Evolutionary conservation across 2,888 invertebrate species (phyloP), one percentile per base, ranked within the genome.

Genomic region (Elmis aenea): DNA sequence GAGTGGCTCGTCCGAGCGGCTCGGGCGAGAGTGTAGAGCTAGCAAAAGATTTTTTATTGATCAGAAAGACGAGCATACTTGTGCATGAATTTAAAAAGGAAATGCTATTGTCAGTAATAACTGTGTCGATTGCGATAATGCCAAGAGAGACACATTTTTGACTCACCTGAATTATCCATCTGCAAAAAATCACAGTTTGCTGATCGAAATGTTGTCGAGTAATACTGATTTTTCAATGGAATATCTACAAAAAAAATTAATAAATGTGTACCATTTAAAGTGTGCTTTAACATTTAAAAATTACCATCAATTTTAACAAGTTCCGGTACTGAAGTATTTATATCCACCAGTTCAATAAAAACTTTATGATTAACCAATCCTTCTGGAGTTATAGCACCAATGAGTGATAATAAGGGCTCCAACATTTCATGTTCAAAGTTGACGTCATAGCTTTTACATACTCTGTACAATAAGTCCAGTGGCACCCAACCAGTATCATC

Each of bases 321-420:
- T 16, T 44, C 61, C 14, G 69, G 68, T 11, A 63, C 63, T 5
- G 65, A 65, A 45, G 64, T 59, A 48, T 64, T 69, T 29, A 67
- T 69, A 52, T 76, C 70, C 9, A 76, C 56, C 3, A 75, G 54
- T 28, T 67, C 65, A 3, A 73, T 62, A 50, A 77, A 76, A 14
- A 58, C 69, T 54, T 66, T 64, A 33, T 75, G 77, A 49, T 74
- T 56, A 30, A 77, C 69, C 32, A 58, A 58, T 8, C 63, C 57
- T 4, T 72, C 69, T 28, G 70, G 61, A 37, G 5, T 13, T 23
- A 72, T 70, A 8, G 74, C 72, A 11, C 68, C 53, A 62, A 74
- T 67, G 50, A 71, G 58, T 5, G 57, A 55, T 15, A 75, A 54
- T 6, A 77, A 55, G 1, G 71, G 70, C 50, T 75, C 72, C n/a